Evolutionary conservation across 1,140 invertebrate genomes (phyloP).

Genomic region (Bursaphelenchus mucronatus): DNA sequence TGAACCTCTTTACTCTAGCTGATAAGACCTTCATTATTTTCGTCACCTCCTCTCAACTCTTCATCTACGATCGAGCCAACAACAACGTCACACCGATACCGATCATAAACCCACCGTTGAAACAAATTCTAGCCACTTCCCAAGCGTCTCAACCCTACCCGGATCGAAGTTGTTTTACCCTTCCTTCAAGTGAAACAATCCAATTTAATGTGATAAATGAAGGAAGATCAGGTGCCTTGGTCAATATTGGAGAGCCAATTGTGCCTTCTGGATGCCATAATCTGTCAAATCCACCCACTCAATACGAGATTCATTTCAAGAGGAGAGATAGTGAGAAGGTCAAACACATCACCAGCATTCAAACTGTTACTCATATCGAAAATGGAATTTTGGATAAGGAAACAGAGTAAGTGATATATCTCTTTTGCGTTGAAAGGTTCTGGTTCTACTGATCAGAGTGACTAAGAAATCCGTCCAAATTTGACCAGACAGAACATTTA

Average conservation of each 20-base stretch:
- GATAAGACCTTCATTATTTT: slow-evolving; percentile 59
- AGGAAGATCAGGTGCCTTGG: slow-evolving; percentile 37
- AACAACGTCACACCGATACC: slow-evolving; percentile 44
- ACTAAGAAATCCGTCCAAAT: too few species aligned
- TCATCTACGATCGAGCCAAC: slow-evolving; percentile 49
- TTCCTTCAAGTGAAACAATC: slow-evolving; percentile 46
- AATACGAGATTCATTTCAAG: slow-evolving; percentile 56
- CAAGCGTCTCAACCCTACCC: slow-evolving; percentile 57
- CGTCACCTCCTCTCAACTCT: slow-evolving; percentile 51
- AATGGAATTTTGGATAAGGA: slow-evolving; percentile 60
- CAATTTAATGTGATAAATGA: slow-evolving; percentile 57
- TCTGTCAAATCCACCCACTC: slow-evolving; percentile 57
- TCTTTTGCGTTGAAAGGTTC: background rate
- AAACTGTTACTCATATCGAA: slow-evolving; percentile 52
- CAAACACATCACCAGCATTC: slow-evolving; percentile 47
- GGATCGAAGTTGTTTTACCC: slow-evolving; percentile 50
- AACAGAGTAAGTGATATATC: slow-evolving; percentile 41
- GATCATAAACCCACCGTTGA: slow-evolving; percentile 53
- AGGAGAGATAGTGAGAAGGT: slow-evolving; percentile 52
- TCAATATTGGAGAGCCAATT: slow-evolving; percentile 32
- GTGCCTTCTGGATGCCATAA: slow-evolving; percentile 16
- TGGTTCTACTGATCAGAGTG: too few species aligned
- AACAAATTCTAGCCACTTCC: slow-evolving; percentile 54
- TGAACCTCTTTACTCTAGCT: slow-evolving; percentile 57
- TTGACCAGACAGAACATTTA: too few species aligned